phyloP scores from a whole-genome alignment of 2,888 invertebrate species.

The Diadromus collaris region DNA sequence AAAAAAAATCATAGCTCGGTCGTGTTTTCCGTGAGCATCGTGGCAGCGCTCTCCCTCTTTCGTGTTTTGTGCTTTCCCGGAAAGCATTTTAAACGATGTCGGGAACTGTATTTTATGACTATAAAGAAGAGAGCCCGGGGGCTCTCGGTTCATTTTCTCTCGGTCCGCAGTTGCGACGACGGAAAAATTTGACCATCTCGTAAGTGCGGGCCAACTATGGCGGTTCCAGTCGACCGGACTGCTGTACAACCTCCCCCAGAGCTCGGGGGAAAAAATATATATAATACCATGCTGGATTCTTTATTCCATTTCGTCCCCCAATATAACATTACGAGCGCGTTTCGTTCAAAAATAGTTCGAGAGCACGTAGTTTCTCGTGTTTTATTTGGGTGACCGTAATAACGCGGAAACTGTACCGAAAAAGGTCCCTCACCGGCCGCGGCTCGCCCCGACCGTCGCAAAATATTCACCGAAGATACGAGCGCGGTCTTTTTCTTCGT shows the following conservation, averaged over 20 bases:
- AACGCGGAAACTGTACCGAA: conserved; percentile 77
- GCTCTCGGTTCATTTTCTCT: conserved; percentile 23
- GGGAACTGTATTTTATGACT: conserved; percentile 50
- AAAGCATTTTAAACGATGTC: conserved; percentile 45
- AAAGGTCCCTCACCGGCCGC: conserved; percentile 58
- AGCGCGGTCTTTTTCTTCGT: conserved; percentile 38
- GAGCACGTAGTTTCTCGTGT: conserved; percentile 60
- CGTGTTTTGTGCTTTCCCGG: conserved; percentile 38
- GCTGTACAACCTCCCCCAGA: background rate
- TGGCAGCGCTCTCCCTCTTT: conserved; percentile 13
- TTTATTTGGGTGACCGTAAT: conserved; percentile 79
- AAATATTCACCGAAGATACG: conserved; percentile 50
- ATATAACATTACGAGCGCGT: conserved; percentile 73
- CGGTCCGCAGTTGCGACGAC: conserved; percentile 15
- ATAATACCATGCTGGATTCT: conserved; percentile 44
- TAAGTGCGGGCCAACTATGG: conserved; percentile 26
- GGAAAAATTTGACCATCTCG: conserved; percentile 33
- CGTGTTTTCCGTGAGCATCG: conserved; percentile 43
- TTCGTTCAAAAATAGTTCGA: conserved; percentile 74
- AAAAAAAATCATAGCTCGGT: conserved; percentile 33
- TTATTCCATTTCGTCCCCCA: conserved; percentile 62
- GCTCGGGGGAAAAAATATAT: conserved; percentile 46
- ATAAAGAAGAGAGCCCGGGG: conserved; percentile 36
- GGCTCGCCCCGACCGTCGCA: conserved; percentile 10
- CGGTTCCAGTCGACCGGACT: background rate